Evolutionary conservation across 2,888 invertebrate genomes (phyloP).

Genomic region (Cynaeus angustus): DNA sequence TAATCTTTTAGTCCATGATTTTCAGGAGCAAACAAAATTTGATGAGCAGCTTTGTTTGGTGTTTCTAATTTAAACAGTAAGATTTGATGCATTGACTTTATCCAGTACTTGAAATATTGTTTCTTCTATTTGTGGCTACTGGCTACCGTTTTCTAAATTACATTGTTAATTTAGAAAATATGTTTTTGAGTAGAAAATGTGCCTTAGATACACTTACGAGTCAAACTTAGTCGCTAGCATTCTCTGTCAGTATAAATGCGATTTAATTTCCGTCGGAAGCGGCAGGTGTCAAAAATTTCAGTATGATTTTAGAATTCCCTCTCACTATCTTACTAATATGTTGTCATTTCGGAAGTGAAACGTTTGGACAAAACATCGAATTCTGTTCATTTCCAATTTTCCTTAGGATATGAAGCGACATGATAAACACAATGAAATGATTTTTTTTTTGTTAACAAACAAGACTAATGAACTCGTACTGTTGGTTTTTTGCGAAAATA

Average conservation of each 20-base stretch:
- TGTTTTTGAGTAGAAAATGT: background rate
- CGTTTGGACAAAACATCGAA: constrained; percentile 9
- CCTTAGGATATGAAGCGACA: background rate
- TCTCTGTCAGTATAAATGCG: background rate
- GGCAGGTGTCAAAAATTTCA: constrained; percentile 32
- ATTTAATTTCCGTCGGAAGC: constrained; percentile 27
- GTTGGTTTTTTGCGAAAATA: constrained; percentile 27
- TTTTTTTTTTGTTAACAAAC: background rate
- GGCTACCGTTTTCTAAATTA: too few relatives aligned
- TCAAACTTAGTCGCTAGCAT: background rate
- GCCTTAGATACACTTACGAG: constrained; percentile 1
- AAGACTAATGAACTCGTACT: constrained; percentile 4
- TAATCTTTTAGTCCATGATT: too few relatives aligned
- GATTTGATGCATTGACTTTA: too few relatives aligned
- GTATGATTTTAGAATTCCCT: constrained; percentile 7
- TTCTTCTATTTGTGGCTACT: too few relatives aligned
- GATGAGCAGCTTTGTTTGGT: too few relatives aligned
- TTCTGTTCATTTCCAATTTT: constrained; percentile 20
- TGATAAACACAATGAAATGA: background rate
- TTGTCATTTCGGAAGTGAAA: constrained; percentile 6
- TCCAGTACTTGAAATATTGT: too few relatives aligned
- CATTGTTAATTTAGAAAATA: too few relatives aligned
- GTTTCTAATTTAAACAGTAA: too few relatives aligned
- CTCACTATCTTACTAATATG: constrained; percentile 4
- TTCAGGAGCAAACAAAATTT: too few relatives aligned